Evolutionary conservation across 2,113 vertebrate species (phyloP).

Genomic region (Malurus alboscapulatus): DNA sequence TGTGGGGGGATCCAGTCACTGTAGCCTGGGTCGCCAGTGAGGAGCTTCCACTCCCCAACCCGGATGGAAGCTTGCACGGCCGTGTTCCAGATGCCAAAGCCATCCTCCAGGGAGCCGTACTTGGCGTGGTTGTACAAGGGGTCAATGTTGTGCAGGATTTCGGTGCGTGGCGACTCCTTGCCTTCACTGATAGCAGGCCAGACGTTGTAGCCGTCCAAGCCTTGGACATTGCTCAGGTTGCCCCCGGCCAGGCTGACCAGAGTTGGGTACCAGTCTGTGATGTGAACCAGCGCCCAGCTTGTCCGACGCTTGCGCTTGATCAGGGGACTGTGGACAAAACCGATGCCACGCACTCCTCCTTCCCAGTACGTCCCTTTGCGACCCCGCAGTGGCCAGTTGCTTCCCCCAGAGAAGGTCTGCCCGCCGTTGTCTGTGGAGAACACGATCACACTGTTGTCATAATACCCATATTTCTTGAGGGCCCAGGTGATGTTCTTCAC

Average conservation of each 20-base stretch:
- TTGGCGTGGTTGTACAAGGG: constrained; percentile 89
- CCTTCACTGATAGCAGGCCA: constrained; percentile 93
- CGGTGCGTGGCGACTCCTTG: constrained; percentile 84
- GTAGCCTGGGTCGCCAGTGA: constrained; percentile 93
- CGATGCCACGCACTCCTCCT: constrained; percentile 89
- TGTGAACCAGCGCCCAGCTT: constrained; percentile 88
- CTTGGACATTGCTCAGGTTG: constrained; percentile 76
- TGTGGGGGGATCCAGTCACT: constrained; percentile 95
- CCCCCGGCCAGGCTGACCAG: constrained; percentile 88
- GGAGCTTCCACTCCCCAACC: constrained; percentile 92
- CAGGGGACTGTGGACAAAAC: constrained; percentile 95
- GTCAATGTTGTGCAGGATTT: constrained; percentile 97
- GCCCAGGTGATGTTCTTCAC: constrained; percentile 93
- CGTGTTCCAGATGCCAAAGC: constrained; percentile 92
- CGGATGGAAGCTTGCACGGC: constrained; percentile 92
- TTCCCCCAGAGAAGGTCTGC: constrained; percentile 93
- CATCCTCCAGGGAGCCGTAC: constrained; percentile 84
- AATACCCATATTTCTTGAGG: constrained; percentile 93
- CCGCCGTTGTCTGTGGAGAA: constrained; percentile 96
- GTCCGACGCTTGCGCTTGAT: constrained; percentile 84
- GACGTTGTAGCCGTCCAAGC: constrained; percentile 88
- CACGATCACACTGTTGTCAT: constrained; percentile 90
- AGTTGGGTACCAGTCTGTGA: constrained; percentile 98
- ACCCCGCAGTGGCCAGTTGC: constrained; percentile 94
- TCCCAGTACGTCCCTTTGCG: constrained; percentile 99